These are phyloP conservation scores for Chloropsis cyanopogon DNA, from an alignment of 2,113 vertebrate species.

Conservation along the genomic window DNA sequence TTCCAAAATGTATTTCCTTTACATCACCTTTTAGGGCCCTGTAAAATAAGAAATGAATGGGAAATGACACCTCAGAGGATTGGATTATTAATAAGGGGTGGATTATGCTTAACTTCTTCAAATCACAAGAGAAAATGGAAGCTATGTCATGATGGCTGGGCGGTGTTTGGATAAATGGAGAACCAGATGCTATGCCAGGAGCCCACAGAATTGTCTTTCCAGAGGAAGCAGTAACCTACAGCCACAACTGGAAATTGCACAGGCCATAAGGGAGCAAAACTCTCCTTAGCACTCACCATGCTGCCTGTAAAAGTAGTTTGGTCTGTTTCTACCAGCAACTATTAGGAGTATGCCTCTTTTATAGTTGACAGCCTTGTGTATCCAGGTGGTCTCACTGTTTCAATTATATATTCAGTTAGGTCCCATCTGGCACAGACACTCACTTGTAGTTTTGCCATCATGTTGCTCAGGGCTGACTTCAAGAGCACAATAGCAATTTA, in stretches of 20 bases:
- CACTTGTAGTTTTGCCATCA: not conserved
- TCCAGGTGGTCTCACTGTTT: slow-evolving; percentile 21
- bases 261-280: not conserved
- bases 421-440: not conserved
- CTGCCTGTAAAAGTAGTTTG: not conserved
- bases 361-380: not conserved
- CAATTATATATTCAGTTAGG: not conserved
- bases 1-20: slow-evolving; percentile 43
- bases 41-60: slow-evolving; percentile 17
- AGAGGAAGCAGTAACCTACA: not conserved
- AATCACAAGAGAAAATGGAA: not conserved
- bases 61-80: not conserved
- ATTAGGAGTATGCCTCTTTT: not conserved
- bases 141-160: not conserved
- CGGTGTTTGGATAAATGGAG: not conserved
- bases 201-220: not conserved
- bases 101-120: not conserved
- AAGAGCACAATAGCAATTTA: not conserved
- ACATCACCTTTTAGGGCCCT: not conserved
- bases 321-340: not conserved
- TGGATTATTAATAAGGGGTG: not conserved
- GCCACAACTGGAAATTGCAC: not conserved
- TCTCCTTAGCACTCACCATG: not conserved
- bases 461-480: not conserved
- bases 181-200: not conserved